A percentile compares a stretch with the other conserved stretches of the same genome.
Conservation (phyloP, 2,797 vertebrate species). For the Hipposideros larvatus region DNA sequence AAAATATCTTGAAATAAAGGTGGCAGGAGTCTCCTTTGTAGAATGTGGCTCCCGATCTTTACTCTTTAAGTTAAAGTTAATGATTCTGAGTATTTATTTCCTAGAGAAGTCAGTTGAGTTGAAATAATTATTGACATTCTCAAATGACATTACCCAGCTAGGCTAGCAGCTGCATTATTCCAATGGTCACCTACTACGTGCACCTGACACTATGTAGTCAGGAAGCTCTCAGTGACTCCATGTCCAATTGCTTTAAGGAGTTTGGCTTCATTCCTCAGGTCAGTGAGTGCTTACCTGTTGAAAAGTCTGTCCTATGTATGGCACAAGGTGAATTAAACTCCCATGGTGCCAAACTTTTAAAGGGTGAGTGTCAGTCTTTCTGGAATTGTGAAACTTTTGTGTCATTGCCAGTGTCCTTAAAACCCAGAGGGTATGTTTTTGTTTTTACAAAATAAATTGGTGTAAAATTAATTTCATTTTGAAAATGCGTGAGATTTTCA, state of each 20-base stretch:
- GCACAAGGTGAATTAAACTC: background rate
- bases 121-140: background rate
- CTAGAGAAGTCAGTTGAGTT: background rate
- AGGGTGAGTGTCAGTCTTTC: background rate
- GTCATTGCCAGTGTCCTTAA: background rate
- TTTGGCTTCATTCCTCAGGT: background rate
- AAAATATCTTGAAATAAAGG: background rate
- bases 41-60: background rate
- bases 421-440: background rate
- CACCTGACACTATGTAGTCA: background rate
- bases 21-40: background rate
- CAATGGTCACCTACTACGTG: background rate
- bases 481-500: background rate
- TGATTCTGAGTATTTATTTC: background rate
- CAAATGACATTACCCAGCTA: background rate
- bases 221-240: background rate
- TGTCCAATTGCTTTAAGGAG: background rate
- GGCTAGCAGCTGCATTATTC: background rate
- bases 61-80: constrained; percentile 14
- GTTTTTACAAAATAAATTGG: constrained; percentile 7
- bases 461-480: background rate
- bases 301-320: background rate
- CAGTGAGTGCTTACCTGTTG: background rate
- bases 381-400: background rate
- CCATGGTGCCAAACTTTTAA: background rate